Conservation (phyloP, 2,113 vertebrate species). For the Calyptommatus sinebrachiatus region DNA sequence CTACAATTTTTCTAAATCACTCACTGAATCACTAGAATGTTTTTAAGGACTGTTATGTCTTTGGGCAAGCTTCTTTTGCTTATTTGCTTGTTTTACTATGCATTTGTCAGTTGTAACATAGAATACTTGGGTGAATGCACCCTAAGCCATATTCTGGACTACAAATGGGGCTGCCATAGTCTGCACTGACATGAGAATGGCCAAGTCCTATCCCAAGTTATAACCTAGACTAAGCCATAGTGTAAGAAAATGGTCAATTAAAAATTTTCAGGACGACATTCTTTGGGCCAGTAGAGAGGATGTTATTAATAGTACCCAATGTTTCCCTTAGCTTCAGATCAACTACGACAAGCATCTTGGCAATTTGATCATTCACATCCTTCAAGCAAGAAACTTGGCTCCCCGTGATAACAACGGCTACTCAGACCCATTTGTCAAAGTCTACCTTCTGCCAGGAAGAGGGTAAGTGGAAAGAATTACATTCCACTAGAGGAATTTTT, state of each 20-base stretch:
- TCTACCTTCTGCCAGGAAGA: slow-evolving; percentile 97
- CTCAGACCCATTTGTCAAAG: slow-evolving; percentile 97
- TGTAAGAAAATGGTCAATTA: not conserved
- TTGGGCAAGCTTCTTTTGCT: too few species aligned
- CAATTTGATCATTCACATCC: slow-evolving; percentile 95
- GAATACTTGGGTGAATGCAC: not conserved
- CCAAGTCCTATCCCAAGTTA: too few species aligned
- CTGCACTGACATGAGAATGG: too few species aligned
- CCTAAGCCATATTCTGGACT: too few species aligned
- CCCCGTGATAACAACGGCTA: slow-evolving; percentile 94
- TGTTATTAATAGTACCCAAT: slow-evolving; percentile 40
- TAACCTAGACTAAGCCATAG: not conserved
- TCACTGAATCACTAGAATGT: too few species aligned
- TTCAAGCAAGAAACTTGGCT: slow-evolving; percentile 94
- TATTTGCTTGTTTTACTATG: too few species aligned
- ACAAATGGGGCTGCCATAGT: too few species aligned
- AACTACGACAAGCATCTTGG: slow-evolving; percentile 95
- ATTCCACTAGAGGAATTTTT: not conserved
- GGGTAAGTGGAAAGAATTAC: slow-evolving; percentile 78
- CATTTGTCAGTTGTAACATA: not conserved
- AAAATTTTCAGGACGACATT: not conserved
- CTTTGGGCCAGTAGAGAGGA: slow-evolving; percentile 6
- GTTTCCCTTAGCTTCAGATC: slow-evolving; percentile 88
- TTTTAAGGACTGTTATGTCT: too few species aligned
- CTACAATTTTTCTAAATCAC: too few species aligned